Conservation (phyloP, 1,140 invertebrate genomes). For the Monochamus saltuarius region DNA sequence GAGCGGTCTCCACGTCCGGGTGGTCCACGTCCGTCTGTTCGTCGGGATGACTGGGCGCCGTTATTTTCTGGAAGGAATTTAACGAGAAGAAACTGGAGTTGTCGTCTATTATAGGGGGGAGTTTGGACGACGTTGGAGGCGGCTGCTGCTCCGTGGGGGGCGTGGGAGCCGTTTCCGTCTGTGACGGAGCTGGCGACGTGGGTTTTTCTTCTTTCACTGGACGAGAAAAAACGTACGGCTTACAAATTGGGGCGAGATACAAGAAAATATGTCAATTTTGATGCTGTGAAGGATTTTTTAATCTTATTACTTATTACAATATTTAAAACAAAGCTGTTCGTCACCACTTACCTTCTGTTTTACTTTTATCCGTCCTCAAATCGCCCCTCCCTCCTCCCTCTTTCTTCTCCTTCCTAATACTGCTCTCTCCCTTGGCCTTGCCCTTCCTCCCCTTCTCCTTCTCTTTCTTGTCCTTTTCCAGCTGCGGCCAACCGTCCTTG, state of each 20-base stretch:
- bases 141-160: background rate
- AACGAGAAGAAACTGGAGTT: slow-evolving; percentile 19
- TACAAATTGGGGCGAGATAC: slow-evolving; percentile 31
- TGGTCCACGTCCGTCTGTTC: slow-evolving; percentile 3
- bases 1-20: background rate
- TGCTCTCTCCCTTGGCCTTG: slow-evolving; percentile 26
- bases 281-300: too few species aligned
- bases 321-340: too few species aligned
- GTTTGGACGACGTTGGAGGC: background rate
- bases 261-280: slow-evolving; percentile 20
- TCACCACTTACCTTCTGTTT: slow-evolving; percentile 25
- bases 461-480: slow-evolving; percentile 38
- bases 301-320: too few species aligned
- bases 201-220: slow-evolving; percentile 11
- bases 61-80: slow-evolving; percentile 13
- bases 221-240: background rate
- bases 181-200: slow-evolving; percentile 7
- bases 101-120: slow-evolving; percentile 9
- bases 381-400: slow-evolving; percentile 18
- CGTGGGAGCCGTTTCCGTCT: background rate
- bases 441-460: slow-evolving; percentile 33
- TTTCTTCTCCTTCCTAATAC: slow-evolving; percentile 27
- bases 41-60: slow-evolving; percentile 1
- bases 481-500: slow-evolving; percentile 45
- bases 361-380: slow-evolving; percentile 18